Base-by-base conservation (phyloP, 2,113 vertebrate genomes). In the Benitochromis conjunctus region DNA sequence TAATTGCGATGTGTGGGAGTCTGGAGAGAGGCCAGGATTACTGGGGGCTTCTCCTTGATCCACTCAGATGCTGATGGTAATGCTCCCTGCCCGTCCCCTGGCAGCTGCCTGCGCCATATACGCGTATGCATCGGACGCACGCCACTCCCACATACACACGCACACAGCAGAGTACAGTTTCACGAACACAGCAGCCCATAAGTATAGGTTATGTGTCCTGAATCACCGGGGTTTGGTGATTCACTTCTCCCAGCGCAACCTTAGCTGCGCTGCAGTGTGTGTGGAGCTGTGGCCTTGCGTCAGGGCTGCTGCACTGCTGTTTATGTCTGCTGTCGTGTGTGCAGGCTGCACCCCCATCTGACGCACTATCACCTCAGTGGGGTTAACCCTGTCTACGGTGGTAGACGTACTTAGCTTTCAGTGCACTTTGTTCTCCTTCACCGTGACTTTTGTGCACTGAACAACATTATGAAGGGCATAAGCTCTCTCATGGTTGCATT, bases 21-120 rank as follows among this genome's bases (percentile, higher is more conserved):
- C 91, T 91, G 93, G 89, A 96, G 93, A 94, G 94, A 94, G 90
- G 94, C 91, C 93, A 83, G 93, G 94, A 95, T 96, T 95, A 95
- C 86, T 90, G 81, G 92, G 92, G 91, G 93, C 91, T 96, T 96
- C 93, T 92, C 82, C 88, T 90, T 94, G 92, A 93, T 95, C 95
- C 93, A 36, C 87, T 92, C 86, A 94, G 92, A 95, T 94, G 93
- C 92, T 94, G 93, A 95, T 95, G 92, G 60, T 95, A 95, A 95
- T 94, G 91, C 90, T 92, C 81, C 69, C 84, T 83, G 90, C 92
- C 84, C 90, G 80, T 91, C 92, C 93, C 83, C 89, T 84, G 85
- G 88, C 93, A 92, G 87, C 86, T 80, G 90, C 82, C 90, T 84
- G 80, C n/a, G 2, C 79, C 5, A 2, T 88, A 78, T 77, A 86